Percentiles rank a stretch among this genome's conserved stretches.
Evolutionary conservation across 1,140 invertebrate genomes (phyloP).

Genomic region (Zaprionus gabonicus): DNA sequence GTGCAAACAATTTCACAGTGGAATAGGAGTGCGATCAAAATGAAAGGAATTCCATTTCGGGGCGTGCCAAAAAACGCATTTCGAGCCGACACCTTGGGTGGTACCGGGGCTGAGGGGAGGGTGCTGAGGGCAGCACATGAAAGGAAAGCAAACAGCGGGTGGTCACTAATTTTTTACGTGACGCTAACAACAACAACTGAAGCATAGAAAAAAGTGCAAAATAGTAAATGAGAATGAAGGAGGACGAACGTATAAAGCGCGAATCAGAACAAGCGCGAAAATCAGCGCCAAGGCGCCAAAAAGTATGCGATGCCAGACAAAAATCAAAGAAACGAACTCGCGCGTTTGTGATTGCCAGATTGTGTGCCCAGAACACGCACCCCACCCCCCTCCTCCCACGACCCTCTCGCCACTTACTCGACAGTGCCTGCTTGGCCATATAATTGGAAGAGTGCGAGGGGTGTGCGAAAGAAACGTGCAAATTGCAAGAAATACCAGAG

Average conservation of each 20-base stretch:
- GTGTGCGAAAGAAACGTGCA: slow-evolving; percentile 46
- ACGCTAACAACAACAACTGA: slow-evolving; percentile 55
- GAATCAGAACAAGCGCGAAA: slow-evolving; percentile 46
- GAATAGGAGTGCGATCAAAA: slow-evolving; percentile 46
- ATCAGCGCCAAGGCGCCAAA: slow-evolving; percentile 71
- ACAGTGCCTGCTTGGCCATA: slow-evolving; percentile 42
- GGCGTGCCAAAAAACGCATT: slow-evolving; percentile 64
- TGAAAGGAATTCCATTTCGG: slow-evolving; percentile 59
- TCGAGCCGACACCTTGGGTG: slow-evolving; percentile 64
- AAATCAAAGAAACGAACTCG: slow-evolving; percentile 68
- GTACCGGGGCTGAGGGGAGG: slow-evolving; percentile 11
- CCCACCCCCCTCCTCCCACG: not conserved
- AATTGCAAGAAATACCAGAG: slow-evolving; percentile 49
- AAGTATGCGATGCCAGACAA: slow-evolving; percentile 69
- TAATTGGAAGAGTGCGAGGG: slow-evolving; percentile 66
- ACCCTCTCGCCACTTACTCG: not conserved
- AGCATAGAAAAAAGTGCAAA: slow-evolving; percentile 13
- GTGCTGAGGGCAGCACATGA: not conserved
- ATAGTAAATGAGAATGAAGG: too few relatives aligned
- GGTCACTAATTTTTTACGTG: slow-evolving; percentile 81
- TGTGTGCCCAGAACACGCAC: slow-evolving; percentile 7
- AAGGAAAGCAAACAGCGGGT: slow-evolving; percentile 62
- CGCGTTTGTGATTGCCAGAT: slow-evolving; percentile 60
- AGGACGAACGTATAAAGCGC: not conserved
- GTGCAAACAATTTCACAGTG: slow-evolving; percentile 70